Evolutionary conservation across 2,113 vertebrate species (phyloP).

Genomic region (Tupaia tana): DNA sequence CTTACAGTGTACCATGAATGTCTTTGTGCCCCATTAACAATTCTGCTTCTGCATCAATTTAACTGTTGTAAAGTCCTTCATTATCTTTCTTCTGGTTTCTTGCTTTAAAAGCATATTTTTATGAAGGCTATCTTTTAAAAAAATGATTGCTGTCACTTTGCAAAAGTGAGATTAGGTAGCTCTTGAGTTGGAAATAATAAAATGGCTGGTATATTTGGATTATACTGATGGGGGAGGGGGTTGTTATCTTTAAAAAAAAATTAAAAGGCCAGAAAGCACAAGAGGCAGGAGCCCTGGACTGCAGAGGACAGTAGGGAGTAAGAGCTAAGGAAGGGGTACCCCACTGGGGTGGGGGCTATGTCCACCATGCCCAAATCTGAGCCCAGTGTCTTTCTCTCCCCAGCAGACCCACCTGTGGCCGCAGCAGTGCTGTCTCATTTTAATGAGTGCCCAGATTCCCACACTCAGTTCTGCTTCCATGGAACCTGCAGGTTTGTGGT

Average conservation of each 20-base stretch:
- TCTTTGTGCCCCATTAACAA: neutral
- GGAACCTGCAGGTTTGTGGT: conserved; percentile 94
- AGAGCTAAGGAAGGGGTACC: neutral
- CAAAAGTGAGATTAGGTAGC: neutral
- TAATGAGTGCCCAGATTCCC: conserved; percentile 92
- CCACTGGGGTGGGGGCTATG: neutral
- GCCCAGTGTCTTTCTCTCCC: conserved; percentile 27
- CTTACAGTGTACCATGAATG: neutral
- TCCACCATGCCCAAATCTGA: conserved; percentile 3
- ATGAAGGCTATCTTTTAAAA: neutral
- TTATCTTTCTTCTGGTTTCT: conserved; percentile 2
- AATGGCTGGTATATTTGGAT: conserved; percentile 33
- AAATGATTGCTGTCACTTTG: neutral
- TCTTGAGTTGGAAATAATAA: neutral
- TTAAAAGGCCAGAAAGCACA: neutral
- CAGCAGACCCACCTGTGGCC: conserved; percentile 89
- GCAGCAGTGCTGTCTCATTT: conserved; percentile 94
- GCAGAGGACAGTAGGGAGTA: neutral
- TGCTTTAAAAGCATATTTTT: conserved; percentile 16
- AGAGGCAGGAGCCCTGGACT: neutral
- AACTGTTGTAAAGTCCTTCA: neutral
- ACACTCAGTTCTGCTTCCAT: conserved; percentile 93
- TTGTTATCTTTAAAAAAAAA: neutral
- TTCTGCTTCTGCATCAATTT: neutral
- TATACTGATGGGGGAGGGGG: neutral